Conservation (phyloP, 2,797 vertebrate genomes). For the Schizopygopsis malacanthus region DNA sequence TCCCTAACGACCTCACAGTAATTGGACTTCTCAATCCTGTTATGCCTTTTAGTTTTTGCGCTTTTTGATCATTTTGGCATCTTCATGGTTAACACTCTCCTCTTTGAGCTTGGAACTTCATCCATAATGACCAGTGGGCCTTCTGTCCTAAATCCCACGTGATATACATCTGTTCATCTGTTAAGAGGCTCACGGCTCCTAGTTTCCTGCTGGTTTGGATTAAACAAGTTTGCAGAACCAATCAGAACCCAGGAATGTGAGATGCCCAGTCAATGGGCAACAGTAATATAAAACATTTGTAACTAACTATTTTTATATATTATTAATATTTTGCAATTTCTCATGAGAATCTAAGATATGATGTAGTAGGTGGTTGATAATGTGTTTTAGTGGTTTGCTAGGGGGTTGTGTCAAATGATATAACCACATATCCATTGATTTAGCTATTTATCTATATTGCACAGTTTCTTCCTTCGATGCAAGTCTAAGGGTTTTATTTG, state of each 20-base stretch:
- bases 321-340: neutral
- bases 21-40: conserved; percentile 61
- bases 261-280: neutral
- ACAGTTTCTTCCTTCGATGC: neutral
- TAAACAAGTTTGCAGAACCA: conserved; percentile 4
- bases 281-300: neutral
- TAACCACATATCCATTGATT: neutral
- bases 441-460: neutral
- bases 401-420: neutral
- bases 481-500: neutral
- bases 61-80: conserved; percentile 43
- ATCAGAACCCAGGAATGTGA: neutral
- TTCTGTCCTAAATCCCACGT: conserved; percentile 42
- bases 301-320: neutral
- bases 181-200: neutral
- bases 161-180: conserved; percentile 18
- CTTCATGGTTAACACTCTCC: conserved; percentile 31
- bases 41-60: conserved; percentile 46
- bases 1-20: conserved; percentile 44
- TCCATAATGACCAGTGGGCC: conserved; percentile 30
- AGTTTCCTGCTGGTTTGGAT: conserved; percentile 33
- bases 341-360: neutral
- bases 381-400: neutral
- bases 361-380: too few species aligned
- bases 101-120: conserved; percentile 37